Evolutionary conservation across 1,140 invertebrate genomes (phyloP), one percentile per base, ranked within the genome.

Genomic region (Sycobia sp.): DNA sequence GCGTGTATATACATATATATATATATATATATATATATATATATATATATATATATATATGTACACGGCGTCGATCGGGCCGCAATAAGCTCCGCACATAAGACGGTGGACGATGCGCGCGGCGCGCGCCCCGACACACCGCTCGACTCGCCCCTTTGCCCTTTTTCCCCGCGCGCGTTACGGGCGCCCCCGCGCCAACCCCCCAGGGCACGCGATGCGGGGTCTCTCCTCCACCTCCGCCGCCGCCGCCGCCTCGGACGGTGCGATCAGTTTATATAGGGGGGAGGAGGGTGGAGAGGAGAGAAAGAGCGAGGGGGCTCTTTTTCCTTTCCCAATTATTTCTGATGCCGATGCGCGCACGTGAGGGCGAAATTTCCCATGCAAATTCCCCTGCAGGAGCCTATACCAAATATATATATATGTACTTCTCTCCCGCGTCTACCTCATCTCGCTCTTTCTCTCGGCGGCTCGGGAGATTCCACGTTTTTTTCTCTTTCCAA

Each of bases 291-390:
- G n/a, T n/a, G n/a, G n/a, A n/a, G n/a, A n/a, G n/a, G n/a, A n/a
- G n/a, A n/a, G n/a, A n/a, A n/a, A n/a, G n/a, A n/a, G n/a, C n/a
- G n/a, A n/a, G n/a, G n/a, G n/a, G n/a, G 44, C 36, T 62, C 23
- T 60, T 43, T 49, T 25, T 18, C 34, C 41, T 56, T 57, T 57
- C 27, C 54, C 53, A 51, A 58, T 58, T 63, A 63, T 56, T 56
- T 38, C 32, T 36, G 44, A 4, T 32, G 23, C 47, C 22, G 34
- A 18, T 39, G 14, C 14, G 36, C 22, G 39, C 44, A n/a, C 32
- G 34, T 44, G 13, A 16, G 20, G 13, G 22, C n/a, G 60, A 55
- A 62, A 62, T 62, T 62, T 62, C 53, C 61, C 61, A 62, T 62
- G 51, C 25, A 27, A 29, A 55, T 54, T 36, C 39, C 32, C 22